phyloP scores from a whole-genome alignment of 2,797 vertebrate genomes.

The Lithobates sylvaticus region DNA sequence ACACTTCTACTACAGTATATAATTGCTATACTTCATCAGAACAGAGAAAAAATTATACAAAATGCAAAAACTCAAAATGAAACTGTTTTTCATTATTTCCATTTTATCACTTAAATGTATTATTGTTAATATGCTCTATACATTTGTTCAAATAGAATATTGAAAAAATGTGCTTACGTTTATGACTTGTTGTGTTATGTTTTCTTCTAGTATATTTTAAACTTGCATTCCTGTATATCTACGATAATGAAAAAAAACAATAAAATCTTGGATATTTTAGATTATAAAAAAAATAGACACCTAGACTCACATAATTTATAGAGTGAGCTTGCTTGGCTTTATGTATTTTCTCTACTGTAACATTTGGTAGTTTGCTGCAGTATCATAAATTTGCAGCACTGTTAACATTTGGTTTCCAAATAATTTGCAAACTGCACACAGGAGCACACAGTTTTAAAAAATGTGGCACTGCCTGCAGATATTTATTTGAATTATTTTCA shows the following conservation, averaged over 20 bases:
- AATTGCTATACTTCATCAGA: too few relatives aligned
- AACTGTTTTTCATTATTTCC: background rate
- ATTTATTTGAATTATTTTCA: constrained; percentile 51
- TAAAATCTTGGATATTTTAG: constrained; percentile 29
- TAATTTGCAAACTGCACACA: constrained; percentile 49
- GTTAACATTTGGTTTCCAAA: constrained; percentile 42
- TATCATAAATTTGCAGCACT: constrained; percentile 44
- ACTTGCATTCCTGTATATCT: constrained; percentile 9
- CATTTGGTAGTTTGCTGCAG: constrained; percentile 41
- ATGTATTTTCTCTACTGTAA: constrained; percentile 34
- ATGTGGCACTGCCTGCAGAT: constrained; percentile 26
- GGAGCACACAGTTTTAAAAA: constrained; percentile 35
- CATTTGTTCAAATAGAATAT: background rate
- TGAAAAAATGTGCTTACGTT: background rate
- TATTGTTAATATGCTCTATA: background rate
- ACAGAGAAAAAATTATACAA: too few relatives aligned
- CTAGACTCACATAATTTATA: constrained; percentile 16
- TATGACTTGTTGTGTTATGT: background rate
- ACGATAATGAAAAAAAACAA: background rate
- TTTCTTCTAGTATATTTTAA: background rate
- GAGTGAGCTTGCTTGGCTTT: background rate
- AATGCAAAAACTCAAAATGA: background rate
- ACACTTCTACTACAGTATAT: too few relatives aligned
- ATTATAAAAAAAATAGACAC: constrained; percentile 28
- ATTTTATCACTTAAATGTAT: background rate